These are phyloP conservation scores for Drosophila pallidifrons DNA, from an alignment of 1,140 invertebrate species.

Conservation along the genomic window DNA sequence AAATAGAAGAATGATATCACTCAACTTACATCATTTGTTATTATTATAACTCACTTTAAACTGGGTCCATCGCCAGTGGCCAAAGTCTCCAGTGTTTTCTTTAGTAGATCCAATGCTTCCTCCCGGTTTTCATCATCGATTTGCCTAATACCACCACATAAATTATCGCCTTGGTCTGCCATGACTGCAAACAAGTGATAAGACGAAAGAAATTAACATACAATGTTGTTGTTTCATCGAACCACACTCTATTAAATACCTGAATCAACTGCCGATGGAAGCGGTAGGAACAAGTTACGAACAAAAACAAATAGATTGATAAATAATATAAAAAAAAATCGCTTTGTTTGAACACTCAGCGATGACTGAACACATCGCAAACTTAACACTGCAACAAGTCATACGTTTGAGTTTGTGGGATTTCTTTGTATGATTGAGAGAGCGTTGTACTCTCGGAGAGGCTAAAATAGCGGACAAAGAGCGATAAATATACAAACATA, in stretches of 20 bases:
- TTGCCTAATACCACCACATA: constrained; percentile 33
- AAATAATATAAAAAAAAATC: constrained; percentile 19
- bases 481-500: not conserved
- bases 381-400: constrained; percentile 9
- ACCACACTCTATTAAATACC: constrained; percentile 4
- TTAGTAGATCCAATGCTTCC: constrained; percentile 34
- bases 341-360: constrained; percentile 39
- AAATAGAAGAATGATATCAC: not conserved
- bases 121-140: constrained; percentile 29
- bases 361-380: constrained; percentile 26
- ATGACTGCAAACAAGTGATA: constrained; percentile 25
- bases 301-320: constrained; percentile 8
- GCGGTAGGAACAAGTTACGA: not conserved
- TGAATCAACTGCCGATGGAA: not conserved
- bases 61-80: constrained; percentile 45
- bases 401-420: constrained; percentile 3
- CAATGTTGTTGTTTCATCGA: not conserved
- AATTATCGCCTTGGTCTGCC: not conserved
- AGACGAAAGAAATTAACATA: not conserved
- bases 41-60: constrained; percentile 42
- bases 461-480: not conserved
- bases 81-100: constrained; percentile 43
- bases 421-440: constrained; percentile 29
- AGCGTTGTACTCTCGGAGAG: constrained; percentile 10
- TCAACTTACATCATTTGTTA: not conserved